Percentiles rank a stretch among this genome's conserved stretches.
Conservation (phyloP, 2,888 invertebrate species). For the Mylabris sibirica region DNA sequence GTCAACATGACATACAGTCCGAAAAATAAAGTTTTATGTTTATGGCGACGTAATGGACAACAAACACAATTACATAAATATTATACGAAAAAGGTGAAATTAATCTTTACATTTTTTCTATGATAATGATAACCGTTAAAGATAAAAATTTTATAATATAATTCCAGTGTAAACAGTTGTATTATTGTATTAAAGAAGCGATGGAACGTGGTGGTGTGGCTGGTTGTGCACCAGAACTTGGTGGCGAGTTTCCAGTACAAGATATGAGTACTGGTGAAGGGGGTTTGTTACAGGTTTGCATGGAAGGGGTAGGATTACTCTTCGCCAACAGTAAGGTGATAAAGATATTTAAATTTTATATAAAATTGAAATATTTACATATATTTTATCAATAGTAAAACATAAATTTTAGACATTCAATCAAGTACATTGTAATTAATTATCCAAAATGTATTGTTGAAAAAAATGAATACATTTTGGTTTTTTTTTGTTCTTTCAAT, state of each 20-base stretch:
- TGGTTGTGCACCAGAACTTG: conserved; percentile 73
- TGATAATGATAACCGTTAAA: background rate
- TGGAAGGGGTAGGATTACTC: conserved; percentile 98
- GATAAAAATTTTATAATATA: conserved; percentile 17
- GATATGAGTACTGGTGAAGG: conserved; percentile 97
- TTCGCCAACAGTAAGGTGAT: conserved; percentile 99
- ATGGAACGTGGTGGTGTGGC: conserved; percentile 92
- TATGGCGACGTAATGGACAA: conserved; percentile 95
- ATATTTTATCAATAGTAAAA: background rate
- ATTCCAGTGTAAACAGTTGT: conserved; percentile 93
- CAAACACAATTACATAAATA: conserved; percentile 97
- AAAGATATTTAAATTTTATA: conserved; percentile 15
- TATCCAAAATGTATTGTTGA: conserved; percentile 24
- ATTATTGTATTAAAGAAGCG: conserved; percentile 97
- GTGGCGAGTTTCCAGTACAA: conserved; percentile 98
- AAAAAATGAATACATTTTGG: conserved; percentile 25
- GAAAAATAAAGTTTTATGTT: conserved; percentile 94
- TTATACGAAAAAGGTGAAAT: conserved; percentile 92
- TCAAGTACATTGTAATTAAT: conserved; percentile 17
- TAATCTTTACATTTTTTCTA: background rate
- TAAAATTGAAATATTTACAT: background rate
- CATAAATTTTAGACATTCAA: conserved; percentile 22
- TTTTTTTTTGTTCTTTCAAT: conserved; percentile 16
- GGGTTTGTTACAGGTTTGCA: conserved; percentile 96
- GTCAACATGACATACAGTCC: conserved; percentile 99